These are phyloP conservation scores for Polypterus bichir DNA, from an alignment of 2,113 vertebrate genomes.

Conservation along the genomic window DNA sequence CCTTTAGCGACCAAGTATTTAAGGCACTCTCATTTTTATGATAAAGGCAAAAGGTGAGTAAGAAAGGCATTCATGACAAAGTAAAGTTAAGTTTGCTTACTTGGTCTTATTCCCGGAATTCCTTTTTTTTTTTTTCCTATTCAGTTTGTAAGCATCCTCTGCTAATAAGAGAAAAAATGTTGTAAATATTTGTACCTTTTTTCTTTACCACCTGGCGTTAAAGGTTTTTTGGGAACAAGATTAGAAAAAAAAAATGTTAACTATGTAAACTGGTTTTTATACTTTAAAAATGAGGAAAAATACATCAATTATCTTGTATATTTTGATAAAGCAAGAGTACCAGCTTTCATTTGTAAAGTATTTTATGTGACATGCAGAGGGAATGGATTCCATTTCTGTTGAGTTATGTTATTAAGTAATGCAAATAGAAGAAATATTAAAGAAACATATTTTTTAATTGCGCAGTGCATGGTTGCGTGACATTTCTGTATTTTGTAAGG, in stretches of 20 bases:
- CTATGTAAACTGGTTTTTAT: conserved; percentile 59
- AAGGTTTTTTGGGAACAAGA: conserved; percentile 57
- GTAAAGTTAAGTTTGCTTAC: conserved; percentile 23
- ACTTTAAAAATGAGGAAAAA: conserved; percentile 29
- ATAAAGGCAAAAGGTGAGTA: conserved; percentile 17
- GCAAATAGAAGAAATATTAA: conserved; percentile 67
- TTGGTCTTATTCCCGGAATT: conserved; percentile 33
- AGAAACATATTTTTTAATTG: conserved; percentile 65
- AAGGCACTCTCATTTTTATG: background rate
- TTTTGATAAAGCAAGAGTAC: conserved; percentile 67
- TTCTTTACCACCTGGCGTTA: conserved; percentile 40
- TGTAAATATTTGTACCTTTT: conserved; percentile 57
- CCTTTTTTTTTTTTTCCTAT: conserved; percentile 29
- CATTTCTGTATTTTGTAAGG: conserved; percentile 51
- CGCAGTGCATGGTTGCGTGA: conserved; percentile 56
- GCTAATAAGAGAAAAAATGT: conserved; percentile 48
- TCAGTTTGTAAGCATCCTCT: conserved; percentile 45
- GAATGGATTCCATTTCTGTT: conserved; percentile 50
- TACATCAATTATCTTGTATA: conserved; percentile 57
- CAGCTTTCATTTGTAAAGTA: conserved; percentile 63
- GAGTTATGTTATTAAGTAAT: conserved; percentile 53
- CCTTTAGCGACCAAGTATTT: too few species aligned
- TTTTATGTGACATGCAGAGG: conserved; percentile 41
- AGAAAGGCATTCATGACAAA: conserved; percentile 17
- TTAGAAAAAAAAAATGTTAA: conserved; percentile 16